phyloP scores from a whole-genome alignment of 2,113 vertebrate species.

The Puffinus mauretanicus region DNA sequence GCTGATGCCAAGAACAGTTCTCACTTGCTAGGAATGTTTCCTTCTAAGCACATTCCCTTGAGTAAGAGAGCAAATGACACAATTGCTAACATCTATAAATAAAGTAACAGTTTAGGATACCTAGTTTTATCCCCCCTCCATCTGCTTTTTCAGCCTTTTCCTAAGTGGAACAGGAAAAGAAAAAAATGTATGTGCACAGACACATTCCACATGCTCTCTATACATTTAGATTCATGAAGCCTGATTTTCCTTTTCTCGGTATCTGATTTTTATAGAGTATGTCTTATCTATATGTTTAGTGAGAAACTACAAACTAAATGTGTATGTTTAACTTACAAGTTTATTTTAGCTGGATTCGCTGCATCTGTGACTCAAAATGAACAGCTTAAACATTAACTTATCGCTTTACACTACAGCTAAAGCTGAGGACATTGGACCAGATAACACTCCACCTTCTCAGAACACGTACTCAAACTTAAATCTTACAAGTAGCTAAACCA shows the following conservation, averaged over 20 bases:
- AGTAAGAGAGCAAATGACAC: conserved; percentile 65
- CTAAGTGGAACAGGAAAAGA: neutral
- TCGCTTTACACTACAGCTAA: neutral
- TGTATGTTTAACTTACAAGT: conserved; percentile 3
- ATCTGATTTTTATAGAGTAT: neutral
- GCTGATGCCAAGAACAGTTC: conserved; percentile 62
- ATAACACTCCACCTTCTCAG: conserved; percentile 23
- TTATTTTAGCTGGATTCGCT: neutral
- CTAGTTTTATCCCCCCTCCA: neutral
- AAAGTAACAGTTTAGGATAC: conserved; percentile 54
- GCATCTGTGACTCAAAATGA: neutral
- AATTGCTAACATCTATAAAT: conserved; percentile 70
- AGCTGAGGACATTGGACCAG: conserved; percentile 51
- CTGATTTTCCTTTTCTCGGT: neutral
- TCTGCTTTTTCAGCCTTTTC: conserved; percentile 38
- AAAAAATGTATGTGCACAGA: neutral
- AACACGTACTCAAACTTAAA: neutral
- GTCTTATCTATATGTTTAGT: neutral
- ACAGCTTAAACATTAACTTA: conserved; percentile 52
- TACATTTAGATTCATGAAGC: neutral
- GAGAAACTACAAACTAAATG: neutral
- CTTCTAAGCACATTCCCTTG: conserved; percentile 69
- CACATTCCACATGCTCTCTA: neutral
- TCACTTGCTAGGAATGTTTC: conserved; percentile 71
- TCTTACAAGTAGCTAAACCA: conserved; percentile 33